These are phyloP conservation scores for Drosophila antonietae DNA, from an alignment of 2,888 invertebrate species.

Conservation along the genomic window DNA sequence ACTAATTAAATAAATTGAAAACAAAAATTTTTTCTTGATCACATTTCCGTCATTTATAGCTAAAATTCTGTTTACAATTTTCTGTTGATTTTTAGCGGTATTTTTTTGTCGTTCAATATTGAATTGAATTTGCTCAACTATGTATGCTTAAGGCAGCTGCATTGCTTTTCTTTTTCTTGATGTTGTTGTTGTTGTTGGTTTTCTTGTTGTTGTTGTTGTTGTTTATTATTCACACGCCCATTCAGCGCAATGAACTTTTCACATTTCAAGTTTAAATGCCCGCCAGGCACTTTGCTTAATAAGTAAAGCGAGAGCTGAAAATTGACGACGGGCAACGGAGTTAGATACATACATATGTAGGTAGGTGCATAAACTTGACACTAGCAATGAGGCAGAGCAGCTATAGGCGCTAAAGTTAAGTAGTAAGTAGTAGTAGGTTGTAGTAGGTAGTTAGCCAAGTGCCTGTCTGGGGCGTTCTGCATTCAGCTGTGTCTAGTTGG, in stretches of 20 bases:
- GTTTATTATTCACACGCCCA: constrained; percentile 52
- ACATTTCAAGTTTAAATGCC: constrained; percentile 73
- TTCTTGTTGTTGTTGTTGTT: constrained; percentile 31
- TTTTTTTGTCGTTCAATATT: neutral
- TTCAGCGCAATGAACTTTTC: constrained; percentile 75
- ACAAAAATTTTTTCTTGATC: too few species aligned
- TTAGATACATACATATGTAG: constrained; percentile 8
- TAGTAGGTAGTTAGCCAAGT: constrained; percentile 25
- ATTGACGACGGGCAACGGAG: constrained; percentile 3
- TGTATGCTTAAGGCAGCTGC: constrained; percentile 14
- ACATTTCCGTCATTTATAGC: too few species aligned
- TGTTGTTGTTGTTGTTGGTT: constrained; percentile 39
- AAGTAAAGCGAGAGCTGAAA: constrained; percentile 40
- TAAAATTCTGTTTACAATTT: too few species aligned
- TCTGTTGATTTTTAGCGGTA: neutral
- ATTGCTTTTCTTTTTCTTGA: neutral
- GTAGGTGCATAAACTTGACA: constrained; percentile 37
- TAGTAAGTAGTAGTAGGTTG: constrained; percentile 19
- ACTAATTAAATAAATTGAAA: too few species aligned
- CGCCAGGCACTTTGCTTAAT: constrained; percentile 76
- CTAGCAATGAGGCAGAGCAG: constrained; percentile 15
- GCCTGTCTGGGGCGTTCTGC: constrained; percentile 37
- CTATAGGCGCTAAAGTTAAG: constrained; percentile 40
- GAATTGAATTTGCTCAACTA: constrained; percentile 15
- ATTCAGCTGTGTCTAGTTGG: constrained; percentile 46